Conservation (phyloP, 1,140 invertebrate species). For the Pygmarrhopalites habei region DNA sequence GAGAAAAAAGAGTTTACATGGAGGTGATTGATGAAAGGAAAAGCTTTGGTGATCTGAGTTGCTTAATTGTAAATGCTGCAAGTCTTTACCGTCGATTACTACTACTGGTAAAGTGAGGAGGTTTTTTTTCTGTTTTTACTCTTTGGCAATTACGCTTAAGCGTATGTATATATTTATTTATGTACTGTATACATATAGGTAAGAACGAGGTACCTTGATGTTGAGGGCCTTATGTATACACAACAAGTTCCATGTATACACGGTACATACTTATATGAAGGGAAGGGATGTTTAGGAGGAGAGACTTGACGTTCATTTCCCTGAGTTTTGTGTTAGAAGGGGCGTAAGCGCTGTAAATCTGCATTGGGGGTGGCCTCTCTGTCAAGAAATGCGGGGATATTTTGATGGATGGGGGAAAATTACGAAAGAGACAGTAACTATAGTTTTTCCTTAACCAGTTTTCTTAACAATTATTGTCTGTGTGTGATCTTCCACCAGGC, state of each 20-base stretch:
- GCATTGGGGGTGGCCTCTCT: slow-evolving; percentile 23
- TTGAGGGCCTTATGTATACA: too few relatives aligned
- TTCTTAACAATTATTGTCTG: slow-evolving; percentile 22
- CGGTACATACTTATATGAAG: too few relatives aligned
- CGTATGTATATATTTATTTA: too few relatives aligned
- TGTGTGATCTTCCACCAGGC: slow-evolving; percentile 17
- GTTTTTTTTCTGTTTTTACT: too few relatives aligned
- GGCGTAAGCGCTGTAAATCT: slow-evolving; percentile 30
- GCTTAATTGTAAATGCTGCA: slow-evolving; percentile 1
- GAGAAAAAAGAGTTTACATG: too few relatives aligned
- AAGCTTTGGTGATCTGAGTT: background rate
- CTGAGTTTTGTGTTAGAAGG: slow-evolving; percentile 6
- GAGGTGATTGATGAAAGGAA: slow-evolving; percentile 10
- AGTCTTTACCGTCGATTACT: slow-evolving; percentile 1
- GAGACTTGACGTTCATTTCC: too few relatives aligned
- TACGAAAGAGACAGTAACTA: slow-evolving; percentile 36
- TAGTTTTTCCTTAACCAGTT: slow-evolving; percentile 26
- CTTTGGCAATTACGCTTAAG: too few relatives aligned
- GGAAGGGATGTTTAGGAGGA: too few relatives aligned
- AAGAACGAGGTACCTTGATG: too few relatives aligned
- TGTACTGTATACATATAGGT: too few relatives aligned
- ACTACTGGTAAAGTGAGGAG: slow-evolving; percentile 8
- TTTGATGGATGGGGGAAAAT: slow-evolving; percentile 39
- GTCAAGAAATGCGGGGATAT: slow-evolving; percentile 26
- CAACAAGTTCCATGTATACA: too few relatives aligned